Evolutionary conservation across 2,797 vertebrate species (phyloP), one percentile per base, ranked within the genome.

Genomic region (Coccyzus lansbergi): DNA sequence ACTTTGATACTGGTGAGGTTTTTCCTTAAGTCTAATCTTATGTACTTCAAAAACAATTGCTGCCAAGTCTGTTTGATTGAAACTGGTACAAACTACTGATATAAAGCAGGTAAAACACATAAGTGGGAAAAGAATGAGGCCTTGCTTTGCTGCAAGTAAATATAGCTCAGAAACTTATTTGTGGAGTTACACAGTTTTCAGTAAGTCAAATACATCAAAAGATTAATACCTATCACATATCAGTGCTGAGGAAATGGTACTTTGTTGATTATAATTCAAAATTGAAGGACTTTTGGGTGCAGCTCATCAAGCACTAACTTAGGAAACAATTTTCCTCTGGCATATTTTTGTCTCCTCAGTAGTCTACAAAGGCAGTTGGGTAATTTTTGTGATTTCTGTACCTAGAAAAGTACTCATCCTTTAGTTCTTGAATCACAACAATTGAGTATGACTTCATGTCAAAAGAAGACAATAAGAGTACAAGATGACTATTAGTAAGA

Each of bases 351-450:
- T 82, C 52, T 83, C 31, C 38, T 52, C 4, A 3, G 29, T 90
- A 88, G 62, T 53, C 60, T 90, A 82, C 34, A 76, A 94, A 93
- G 51, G 44, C 76, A 78, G 7, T 40, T 82, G 69, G 26, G 82
- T 63, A 33, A 94, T 82, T 93, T 56, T 56, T 93, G 17, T 2
- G 7, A 18, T 67, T 92, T 96, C 31, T 53, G 1, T 89, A 76
- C 72, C 70, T 95, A 95, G 84, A 95, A 86, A 92, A 86, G 55
- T 60, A 74, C 15, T 77, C 96, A 92, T 95, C 72, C 65, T 29
- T 92, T 93, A 92, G 86, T 88, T 69, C 88, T 96, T 95, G 72
- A 70, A 94, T 95, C 80, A 53, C 83, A 64, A 62, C 76, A 84
- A 72, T 81, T 85, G 74, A 83, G 44, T 88, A 56, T 71, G 81